Percentiles rank a stretch among this genome's conserved stretches.
Evolutionary conservation across 2,113 vertebrate species (phyloP).

Genomic region (Phyllostomus hastatus): DNA sequence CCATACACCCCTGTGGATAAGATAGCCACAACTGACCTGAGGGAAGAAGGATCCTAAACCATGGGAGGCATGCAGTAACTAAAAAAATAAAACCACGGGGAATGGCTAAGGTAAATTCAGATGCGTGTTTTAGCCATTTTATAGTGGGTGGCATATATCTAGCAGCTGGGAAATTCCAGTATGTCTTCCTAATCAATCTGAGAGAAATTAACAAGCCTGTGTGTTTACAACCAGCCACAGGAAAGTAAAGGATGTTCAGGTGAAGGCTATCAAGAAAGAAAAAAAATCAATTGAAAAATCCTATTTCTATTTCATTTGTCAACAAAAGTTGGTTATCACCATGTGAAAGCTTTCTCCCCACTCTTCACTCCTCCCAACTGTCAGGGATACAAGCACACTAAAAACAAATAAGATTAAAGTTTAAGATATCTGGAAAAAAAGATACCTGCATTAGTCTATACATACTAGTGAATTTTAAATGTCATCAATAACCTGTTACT

Average conservation of each 20-base stretch:
- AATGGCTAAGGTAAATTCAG: neutral
- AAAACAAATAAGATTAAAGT: slow-evolving; percentile 4
- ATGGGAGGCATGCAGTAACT: neutral
- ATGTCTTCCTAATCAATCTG: neutral
- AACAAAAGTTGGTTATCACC: slow-evolving; percentile 7
- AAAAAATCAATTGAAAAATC: neutral
- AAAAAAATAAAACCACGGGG: neutral
- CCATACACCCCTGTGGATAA: neutral
- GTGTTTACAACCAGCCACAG: neutral
- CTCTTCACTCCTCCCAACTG: neutral
- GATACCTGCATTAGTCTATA: neutral
- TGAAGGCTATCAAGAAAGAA: neutral
- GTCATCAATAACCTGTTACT: slow-evolving; percentile 20
- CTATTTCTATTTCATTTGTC: slow-evolving; percentile 17
- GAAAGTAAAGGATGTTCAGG: slow-evolving; percentile 2
- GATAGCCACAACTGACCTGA: neutral
- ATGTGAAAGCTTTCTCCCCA: neutral
- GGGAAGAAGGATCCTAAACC: neutral
- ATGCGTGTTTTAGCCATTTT: neutral
- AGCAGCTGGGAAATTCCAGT: neutral
- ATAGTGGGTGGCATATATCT: neutral
- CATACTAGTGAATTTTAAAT: neutral
- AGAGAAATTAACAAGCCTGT: neutral
- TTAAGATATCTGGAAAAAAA: neutral
- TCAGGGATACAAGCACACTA: neutral